These are phyloP conservation scores for Shinisaurus crocodilurus DNA, from an alignment of 2,113 vertebrate species.

Conservation along the genomic window DNA sequence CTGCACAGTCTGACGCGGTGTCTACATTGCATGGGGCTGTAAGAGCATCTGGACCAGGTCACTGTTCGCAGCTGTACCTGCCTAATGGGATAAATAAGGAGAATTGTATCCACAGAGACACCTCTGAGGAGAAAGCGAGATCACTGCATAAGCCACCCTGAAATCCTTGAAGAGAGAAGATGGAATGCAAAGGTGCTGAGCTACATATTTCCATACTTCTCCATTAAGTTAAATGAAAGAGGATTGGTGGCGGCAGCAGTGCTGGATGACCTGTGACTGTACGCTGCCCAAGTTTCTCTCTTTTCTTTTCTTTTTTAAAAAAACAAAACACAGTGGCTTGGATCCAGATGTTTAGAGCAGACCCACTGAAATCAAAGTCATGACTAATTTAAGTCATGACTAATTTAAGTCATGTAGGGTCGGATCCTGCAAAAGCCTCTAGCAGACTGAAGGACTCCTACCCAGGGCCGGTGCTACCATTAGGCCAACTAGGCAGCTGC, in stretches of 20 bases:
- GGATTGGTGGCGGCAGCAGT: background rate
- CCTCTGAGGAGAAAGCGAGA: background rate
- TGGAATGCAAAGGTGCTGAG: background rate
- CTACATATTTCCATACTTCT: background rate
- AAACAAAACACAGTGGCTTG: background rate
- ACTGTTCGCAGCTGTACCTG: background rate
- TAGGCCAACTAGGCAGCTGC: too few relatives aligned
- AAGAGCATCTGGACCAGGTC: background rate
- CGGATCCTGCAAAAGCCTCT: background rate
- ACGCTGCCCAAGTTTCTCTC: background rate
- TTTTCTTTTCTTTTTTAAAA: too few relatives aligned
- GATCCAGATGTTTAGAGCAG: background rate
- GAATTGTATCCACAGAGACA: background rate
- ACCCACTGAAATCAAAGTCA: background rate
- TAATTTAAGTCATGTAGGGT: background rate
- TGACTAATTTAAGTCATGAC: background rate
- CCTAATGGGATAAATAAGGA: background rate
- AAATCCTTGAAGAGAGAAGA: background rate
- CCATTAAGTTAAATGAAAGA: background rate
- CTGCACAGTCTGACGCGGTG: background rate
- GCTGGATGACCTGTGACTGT: background rate
- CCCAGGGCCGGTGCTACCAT: too few relatives aligned
- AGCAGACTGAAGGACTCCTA: background rate
- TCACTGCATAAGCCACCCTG: background rate
- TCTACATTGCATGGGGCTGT: background rate